phyloP scores from a whole-genome alignment of 2,888 invertebrate species.

The Chrysolina americana region DNA sequence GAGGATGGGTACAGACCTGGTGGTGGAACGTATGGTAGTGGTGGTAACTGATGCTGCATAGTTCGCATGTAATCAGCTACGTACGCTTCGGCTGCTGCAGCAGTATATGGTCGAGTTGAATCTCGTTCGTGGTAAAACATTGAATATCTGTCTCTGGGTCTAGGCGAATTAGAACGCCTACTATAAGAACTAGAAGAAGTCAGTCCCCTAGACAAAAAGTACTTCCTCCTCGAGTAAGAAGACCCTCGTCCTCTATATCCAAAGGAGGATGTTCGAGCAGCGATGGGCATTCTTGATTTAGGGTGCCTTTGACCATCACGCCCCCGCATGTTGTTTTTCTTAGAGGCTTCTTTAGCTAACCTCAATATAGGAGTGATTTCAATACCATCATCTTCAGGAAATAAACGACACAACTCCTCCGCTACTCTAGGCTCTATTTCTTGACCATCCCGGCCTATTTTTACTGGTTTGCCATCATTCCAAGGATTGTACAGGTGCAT shows the following conservation, averaged over 20 bases:
- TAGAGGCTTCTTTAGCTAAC: constrained; percentile 88
- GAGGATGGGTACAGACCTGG: constrained; percentile 65
- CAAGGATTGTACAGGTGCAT: constrained; percentile 96
- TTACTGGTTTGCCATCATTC: constrained; percentile 99
- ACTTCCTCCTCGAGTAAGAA: constrained; percentile 74
- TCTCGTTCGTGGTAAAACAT: constrained; percentile 75
- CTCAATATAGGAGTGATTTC: constrained; percentile 91
- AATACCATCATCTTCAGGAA: constrained; percentile 92
- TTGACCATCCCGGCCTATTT: constrained; percentile 98
- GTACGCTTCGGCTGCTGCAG: constrained; percentile 85
- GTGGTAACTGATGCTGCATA: constrained; percentile 89
- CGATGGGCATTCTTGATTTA: constrained; percentile 68
- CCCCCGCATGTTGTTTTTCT: constrained; percentile 66
- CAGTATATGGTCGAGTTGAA: constrained; percentile 69
- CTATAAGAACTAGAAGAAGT: constrained; percentile 72
- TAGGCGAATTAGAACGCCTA: constrained; percentile 75
- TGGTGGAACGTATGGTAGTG: constrained; percentile 87
- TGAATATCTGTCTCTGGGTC: constrained; percentile 72
- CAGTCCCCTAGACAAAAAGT: constrained; percentile 77
- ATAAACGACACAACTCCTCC: constrained; percentile 93
- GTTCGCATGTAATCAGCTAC: constrained; percentile 92
- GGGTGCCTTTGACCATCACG: constrained; percentile 70
- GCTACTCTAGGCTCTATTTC: constrained; percentile 97
- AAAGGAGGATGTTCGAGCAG: constrained; percentile 70
- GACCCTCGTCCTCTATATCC: constrained; percentile 72